A percentile compares a stretch with the other conserved stretches of the same genome.
Evolutionary conservation across 2,888 invertebrate genomes (phyloP).

Genomic region (Eupithecia inturbata): DNA sequence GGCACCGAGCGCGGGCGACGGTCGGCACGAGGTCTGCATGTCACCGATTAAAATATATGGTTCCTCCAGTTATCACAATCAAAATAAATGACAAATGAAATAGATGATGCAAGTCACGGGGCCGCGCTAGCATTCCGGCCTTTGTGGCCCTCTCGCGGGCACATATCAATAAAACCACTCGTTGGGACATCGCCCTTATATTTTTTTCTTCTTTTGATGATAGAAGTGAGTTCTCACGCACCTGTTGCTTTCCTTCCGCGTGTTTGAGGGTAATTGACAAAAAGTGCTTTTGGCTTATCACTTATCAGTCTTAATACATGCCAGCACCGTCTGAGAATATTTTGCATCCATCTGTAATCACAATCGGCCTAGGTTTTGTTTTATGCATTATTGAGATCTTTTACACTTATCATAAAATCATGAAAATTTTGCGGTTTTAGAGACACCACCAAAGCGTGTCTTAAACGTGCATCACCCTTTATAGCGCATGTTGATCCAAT

Average conservation of each 20-base stretch:
- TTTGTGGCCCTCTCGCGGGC: slow-evolving; percentile 73
- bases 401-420: background rate
- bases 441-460: background rate
- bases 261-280: background rate
- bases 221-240: slow-evolving; percentile 74
- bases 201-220: slow-evolving; percentile 57
- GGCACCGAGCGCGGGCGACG: background rate
- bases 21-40: slow-evolving; percentile 35
- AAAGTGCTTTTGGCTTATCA: background rate
- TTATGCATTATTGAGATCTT: background rate
- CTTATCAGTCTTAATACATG: background rate
- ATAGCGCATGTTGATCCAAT: background rate
- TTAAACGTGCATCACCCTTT: background rate
- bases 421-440: background rate
- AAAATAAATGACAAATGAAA: slow-evolving; percentile 85
- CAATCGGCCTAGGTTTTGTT: background rate
- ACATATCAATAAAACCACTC: slow-evolving; percentile 77
- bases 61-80: slow-evolving; percentile 79
- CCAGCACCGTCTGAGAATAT: background rate
- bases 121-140: slow-evolving; percentile 61
- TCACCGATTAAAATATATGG: slow-evolving; percentile 58
- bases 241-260: slow-evolving; percentile 59
- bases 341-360: background rate
- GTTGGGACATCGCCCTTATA: slow-evolving; percentile 67
- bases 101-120: slow-evolving; percentile 78